Conservation (phyloP, 2,797 vertebrate genomes). For the Taeniopygia guttata region DNA sequence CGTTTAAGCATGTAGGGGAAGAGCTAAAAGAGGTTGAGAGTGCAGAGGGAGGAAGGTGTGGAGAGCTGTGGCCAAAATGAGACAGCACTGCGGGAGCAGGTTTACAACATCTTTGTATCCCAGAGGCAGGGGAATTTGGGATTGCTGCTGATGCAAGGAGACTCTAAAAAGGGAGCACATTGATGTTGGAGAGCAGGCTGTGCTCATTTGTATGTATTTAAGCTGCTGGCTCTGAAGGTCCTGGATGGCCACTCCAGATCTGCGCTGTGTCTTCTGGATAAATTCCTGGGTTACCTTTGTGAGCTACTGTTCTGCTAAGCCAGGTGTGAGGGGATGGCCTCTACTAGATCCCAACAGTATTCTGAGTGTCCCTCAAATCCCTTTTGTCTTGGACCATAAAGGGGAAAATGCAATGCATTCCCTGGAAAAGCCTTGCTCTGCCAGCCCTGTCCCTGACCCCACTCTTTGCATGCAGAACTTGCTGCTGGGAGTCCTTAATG, state of each 20-base stretch:
- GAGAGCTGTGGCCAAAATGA: background rate
- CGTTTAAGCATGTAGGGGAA: background rate
- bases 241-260: background rate
- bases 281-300: background rate
- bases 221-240: background rate
- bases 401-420: background rate
- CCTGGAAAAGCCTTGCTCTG: background rate
- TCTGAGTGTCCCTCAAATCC: background rate
- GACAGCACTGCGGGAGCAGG: background rate
- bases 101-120: background rate
- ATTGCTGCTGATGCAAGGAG: background rate
- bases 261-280: background rate
- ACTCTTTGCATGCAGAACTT: background rate
- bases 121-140: background rate
- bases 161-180: background rate
- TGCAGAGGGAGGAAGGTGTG: background rate
- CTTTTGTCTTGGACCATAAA: background rate
- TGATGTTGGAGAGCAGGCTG: fast-evolving
- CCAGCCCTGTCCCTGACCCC: background rate
- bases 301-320: background rate
- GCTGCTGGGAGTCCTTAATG: background rate
- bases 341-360: background rate
- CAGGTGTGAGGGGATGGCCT: background rate
- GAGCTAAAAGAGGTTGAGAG: background rate
- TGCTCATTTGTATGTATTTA: background rate